Conservation (phyloP, 2,797 vertebrate species). For the Rhodeus uyekii region DNA sequence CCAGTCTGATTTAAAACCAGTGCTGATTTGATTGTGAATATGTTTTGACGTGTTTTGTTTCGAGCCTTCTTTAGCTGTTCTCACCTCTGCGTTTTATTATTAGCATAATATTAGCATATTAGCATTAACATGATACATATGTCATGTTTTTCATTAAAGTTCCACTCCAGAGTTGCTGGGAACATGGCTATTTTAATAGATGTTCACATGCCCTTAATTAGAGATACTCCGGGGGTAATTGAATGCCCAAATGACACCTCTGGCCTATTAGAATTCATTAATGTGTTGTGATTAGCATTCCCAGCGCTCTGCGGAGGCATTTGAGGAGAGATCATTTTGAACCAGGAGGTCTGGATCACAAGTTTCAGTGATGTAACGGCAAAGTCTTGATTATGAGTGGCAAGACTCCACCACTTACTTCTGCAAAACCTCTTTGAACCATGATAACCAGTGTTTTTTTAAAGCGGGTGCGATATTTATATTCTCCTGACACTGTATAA, state of each 20-base stretch:
- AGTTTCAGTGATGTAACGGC: slow-evolving; percentile 17
- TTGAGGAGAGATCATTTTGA: slow-evolving; percentile 35
- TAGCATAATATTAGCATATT: too few species aligned
- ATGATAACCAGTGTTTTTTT: neutral
- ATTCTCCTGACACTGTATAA: slow-evolving; percentile 22
- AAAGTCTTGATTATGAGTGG: slow-evolving; percentile 9
- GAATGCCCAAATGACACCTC: slow-evolving; percentile 54
- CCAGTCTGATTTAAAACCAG: slow-evolving; percentile 11
- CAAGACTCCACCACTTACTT: neutral
- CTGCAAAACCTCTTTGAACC: slow-evolving; percentile 18
- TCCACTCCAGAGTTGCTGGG: slow-evolving; percentile 20
- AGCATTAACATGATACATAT: slow-evolving; percentile 19
- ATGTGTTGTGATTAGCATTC: slow-evolving; percentile 47
- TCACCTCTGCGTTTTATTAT: slow-evolving; percentile 22
- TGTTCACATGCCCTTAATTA: slow-evolving; percentile 52
- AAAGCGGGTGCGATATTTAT: slow-evolving; percentile 6
- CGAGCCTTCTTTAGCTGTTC: neutral
- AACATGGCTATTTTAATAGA: slow-evolving; percentile 52
- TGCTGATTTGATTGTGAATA: neutral
- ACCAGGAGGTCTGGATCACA: slow-evolving; percentile 26
- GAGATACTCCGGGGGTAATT: slow-evolving; percentile 43
- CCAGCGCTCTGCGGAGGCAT: slow-evolving; percentile 14
- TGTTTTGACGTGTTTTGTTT: neutral
- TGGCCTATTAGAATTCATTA: slow-evolving; percentile 58
- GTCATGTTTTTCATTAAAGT: slow-evolving; percentile 48